A percentile compares a stretch with the other conserved stretches of the same genome.
These are phyloP conservation scores for Tetragnatha versicolor DNA, from an alignment of 1,140 invertebrate species.

Conservation along the genomic window DNA sequence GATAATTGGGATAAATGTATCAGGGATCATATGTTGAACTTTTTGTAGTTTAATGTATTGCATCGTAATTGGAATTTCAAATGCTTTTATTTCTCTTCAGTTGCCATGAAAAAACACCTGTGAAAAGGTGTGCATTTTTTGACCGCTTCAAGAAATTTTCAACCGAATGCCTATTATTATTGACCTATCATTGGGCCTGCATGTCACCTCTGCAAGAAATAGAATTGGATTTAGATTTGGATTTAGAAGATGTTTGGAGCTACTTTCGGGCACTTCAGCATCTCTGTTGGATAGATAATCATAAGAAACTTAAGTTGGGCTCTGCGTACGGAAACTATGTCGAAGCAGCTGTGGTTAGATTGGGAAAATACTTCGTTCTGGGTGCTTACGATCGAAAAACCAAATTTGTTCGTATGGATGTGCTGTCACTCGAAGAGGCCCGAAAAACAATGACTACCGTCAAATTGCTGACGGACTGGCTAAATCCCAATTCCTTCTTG, in stretches of 20 bases:
- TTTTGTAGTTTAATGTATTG: too few relatives aligned
- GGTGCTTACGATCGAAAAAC: constrained; percentile 35
- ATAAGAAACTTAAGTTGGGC: constrained; percentile 19
- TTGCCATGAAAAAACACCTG: not conserved
- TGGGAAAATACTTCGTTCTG: constrained; percentile 27
- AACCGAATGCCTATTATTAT: constrained; percentile 1
- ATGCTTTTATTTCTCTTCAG: not conserved
- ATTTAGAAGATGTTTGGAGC: not conserved
- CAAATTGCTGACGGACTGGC: not conserved
- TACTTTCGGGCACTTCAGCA: constrained; percentile 37
- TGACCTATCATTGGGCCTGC: constrained; percentile 46
- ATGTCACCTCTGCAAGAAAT: constrained; percentile 16
- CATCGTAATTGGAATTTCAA: too few relatives aligned
- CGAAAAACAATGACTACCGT: not conserved
- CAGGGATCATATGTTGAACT: too few relatives aligned
- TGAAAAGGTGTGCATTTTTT: constrained; percentile 22
- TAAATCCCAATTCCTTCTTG: not conserved
- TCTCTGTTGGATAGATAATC: not conserved
- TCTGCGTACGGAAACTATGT: not conserved
- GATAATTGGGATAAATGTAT: too few relatives aligned
- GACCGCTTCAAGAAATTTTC: not conserved
- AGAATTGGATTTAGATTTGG: not conserved
- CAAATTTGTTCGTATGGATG: constrained; percentile 3
- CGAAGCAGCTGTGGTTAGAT: constrained; percentile 5
- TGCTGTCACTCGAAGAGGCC: not conserved